phyloP scores from a whole-genome alignment of 1,140 invertebrate genomes.

The Episyrphus balteatus region DNA sequence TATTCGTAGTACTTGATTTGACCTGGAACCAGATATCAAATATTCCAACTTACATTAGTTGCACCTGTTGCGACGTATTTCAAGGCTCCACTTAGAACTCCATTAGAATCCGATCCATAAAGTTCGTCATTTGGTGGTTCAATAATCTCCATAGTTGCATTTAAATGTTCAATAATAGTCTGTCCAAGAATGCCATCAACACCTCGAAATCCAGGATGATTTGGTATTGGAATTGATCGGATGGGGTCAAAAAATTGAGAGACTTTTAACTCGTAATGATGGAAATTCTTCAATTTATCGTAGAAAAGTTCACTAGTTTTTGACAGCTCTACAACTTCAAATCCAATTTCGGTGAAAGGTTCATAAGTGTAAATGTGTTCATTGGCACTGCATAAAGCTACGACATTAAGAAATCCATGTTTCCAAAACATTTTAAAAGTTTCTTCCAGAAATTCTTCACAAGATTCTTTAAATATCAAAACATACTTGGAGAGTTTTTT shows the following conservation, averaged over 20 bases:
- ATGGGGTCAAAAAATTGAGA: constrained; percentile 25
- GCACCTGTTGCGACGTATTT: constrained; percentile 12
- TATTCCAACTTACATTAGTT: constrained; percentile 21
- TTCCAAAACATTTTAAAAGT: constrained; percentile 18
- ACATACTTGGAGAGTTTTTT: too few species aligned
- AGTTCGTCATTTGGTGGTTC: constrained; percentile 17
- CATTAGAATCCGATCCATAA: constrained; percentile 19
- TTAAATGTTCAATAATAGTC: constrained; percentile 11
- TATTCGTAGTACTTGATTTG: constrained; percentile 14
- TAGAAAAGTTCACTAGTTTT: constrained; percentile 4
- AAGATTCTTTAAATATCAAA: too few species aligned
- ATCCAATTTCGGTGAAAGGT: constrained; percentile 16
- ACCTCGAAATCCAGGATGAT: constrained; percentile 13
- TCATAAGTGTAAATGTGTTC: constrained; percentile 19
- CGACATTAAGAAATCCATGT: constrained; percentile 14
- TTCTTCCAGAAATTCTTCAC: background rate
- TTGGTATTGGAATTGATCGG: constrained; percentile 14
- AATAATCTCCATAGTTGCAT: constrained; percentile 22
- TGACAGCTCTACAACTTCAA: constrained; percentile 6
- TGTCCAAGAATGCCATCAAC: constrained; percentile 20
- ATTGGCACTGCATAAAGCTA: constrained; percentile 11
- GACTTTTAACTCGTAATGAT: constrained; percentile 16
- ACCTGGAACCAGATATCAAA: constrained; percentile 23
- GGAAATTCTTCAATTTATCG: constrained; percentile 19
- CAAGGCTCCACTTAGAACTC: constrained; percentile 19